Base-by-base conservation (phyloP, 1,140 invertebrate genomes). In the Dreissena rostriformis region DNA sequence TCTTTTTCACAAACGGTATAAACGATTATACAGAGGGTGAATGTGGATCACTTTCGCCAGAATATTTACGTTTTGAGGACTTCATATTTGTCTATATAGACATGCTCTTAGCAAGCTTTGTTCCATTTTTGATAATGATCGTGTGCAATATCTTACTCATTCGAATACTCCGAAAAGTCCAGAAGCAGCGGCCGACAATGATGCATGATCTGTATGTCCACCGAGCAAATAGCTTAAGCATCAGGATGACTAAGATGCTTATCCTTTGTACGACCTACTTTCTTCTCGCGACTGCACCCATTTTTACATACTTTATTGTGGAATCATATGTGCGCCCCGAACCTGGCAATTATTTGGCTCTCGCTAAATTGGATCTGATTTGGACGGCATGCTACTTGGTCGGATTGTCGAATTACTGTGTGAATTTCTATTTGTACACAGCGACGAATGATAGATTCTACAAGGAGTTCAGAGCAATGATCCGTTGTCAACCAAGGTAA, bases 381-480 rank as follows among this genome's bases (percentile, higher is more conserved):
- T 96, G 96, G 88, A 95, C 95, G 51, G 92, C 94, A 73, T 91
- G 91, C 77, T 95, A 94, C 86, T 91, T 94, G 19, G 93, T 97
- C 17, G 97, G 96, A 92, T 95, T 97, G 88, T 96, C 96, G 11
- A 97, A 97, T 92, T 97, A 97, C 89, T 96, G 96, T 67, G 96
- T 97, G 67, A 97, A 97, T 94, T 97, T 98, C 91, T 94, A 96
- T 15, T 94, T 97, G 26, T 97, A 97, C 92, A 97, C 96, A 90
- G 94, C 96, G 76, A 96, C 95, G 86, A 97, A 97, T 6, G 95
- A 96, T 90, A 97, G 97, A 93, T 98, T 97, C 91, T 94, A 96
- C 39, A 95, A 94, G 84, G 95, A 88, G 49, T 53, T 89, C 12
- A 68, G 68, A 52, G 73, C 57, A 0, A 5, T 81, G 10, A 65